Evolutionary conservation across 2,888 invertebrate genomes (phyloP).

Genomic region (Eupithecia exiguata): DNA sequence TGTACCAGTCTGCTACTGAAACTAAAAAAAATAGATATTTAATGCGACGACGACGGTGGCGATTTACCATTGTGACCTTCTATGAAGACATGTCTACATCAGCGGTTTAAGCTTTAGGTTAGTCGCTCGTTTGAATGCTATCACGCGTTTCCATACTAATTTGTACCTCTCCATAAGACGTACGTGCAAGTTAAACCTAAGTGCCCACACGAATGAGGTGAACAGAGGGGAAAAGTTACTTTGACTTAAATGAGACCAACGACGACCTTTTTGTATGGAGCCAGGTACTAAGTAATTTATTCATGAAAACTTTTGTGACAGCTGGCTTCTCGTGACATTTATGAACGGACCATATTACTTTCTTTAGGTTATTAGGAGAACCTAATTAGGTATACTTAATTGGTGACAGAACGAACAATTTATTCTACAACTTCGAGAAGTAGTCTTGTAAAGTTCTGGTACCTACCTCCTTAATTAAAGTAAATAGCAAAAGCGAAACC

Average conservation of each 20-base stretch:
- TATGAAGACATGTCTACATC: neutral
- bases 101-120: neutral
- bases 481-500: neutral
- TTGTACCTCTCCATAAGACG: constrained; percentile 1
- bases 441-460: neutral
- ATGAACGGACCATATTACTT: constrained; percentile 37
- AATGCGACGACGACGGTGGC: neutral
- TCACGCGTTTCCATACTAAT: constrained; percentile 6
- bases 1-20: too few species aligned
- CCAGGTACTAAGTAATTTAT: constrained; percentile 55
- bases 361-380: constrained; percentile 36
- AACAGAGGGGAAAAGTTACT: constrained; percentile 52
- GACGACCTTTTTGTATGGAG: constrained; percentile 48
- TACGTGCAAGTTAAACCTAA: constrained; percentile 7
- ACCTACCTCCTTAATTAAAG: neutral
- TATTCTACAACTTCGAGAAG: constrained; percentile 7
- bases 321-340: constrained; percentile 41
- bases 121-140: neutral
- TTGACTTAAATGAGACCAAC: constrained; percentile 45
- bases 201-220: constrained; percentile 50
- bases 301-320: constrained; percentile 55
- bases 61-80: neutral
- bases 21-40: too few species aligned
- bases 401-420: constrained; percentile 25
- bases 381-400: constrained; percentile 31